Evolutionary conservation across 2,797 vertebrate species (phyloP).

Genomic region (Pristis pectinata): DNA sequence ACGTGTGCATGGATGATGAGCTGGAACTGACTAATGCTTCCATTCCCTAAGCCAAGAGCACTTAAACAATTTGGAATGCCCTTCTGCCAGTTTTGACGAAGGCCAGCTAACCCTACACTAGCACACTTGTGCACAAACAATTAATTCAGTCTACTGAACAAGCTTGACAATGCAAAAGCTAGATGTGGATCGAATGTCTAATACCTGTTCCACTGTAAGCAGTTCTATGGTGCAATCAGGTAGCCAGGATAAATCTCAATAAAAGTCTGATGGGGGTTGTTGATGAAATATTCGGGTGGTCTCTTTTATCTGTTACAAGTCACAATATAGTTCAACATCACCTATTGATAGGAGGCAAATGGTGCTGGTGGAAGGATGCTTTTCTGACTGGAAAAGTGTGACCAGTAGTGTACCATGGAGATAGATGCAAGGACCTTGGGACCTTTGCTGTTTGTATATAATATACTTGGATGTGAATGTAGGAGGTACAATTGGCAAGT

Average conservation of each 20-base stretch:
- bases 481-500: too few species aligned
- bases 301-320: neutral
- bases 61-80: neutral
- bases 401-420: too few species aligned
- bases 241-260: neutral
- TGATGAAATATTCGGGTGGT: neutral
- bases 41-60: neutral
- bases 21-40: neutral
- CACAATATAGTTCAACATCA: neutral
- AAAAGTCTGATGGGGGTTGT: neutral
- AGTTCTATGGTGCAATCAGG: neutral
- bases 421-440: too few species aligned
- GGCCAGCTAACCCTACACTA: neutral
- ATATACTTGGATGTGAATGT: too few species aligned
- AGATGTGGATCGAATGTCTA: neutral
- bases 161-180: neutral
- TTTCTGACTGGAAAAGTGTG: too few species aligned
- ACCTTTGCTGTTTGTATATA: too few species aligned
- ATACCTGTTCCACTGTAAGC: neutral
- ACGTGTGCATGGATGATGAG: neutral
- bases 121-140: neutral
- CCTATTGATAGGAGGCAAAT: too few species aligned
- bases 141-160: neutral
- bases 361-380: too few species aligned
- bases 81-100: neutral